A percentile compares a stretch with the other conserved stretches of the same genome.
Conservation (phyloP, 2,888 invertebrate genomes). For the Drosophila ustulata region DNA sequence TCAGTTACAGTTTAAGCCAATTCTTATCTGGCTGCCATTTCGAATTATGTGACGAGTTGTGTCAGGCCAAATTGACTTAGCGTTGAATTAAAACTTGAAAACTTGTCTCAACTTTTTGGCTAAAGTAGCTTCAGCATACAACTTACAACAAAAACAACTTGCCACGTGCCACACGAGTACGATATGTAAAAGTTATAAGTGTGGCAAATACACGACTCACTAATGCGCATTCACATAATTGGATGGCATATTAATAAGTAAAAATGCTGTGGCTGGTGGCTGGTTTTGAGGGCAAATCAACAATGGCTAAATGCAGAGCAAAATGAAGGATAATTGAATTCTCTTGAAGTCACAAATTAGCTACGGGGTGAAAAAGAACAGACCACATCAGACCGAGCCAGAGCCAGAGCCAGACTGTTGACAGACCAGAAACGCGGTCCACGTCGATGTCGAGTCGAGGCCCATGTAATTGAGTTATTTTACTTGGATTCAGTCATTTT, state of each 20-base stretch:
- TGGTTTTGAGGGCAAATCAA: conserved; percentile 28
- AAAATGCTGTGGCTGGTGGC: background rate
- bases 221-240: conserved; percentile 1
- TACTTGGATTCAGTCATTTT: conserved; percentile 64
- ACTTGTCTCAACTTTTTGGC: conserved; percentile 54
- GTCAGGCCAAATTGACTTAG: conserved; percentile 49
- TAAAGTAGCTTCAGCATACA: conserved; percentile 10
- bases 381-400: conserved; percentile 2
- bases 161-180: conserved; percentile 46
- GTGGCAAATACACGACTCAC: conserved; percentile 2
- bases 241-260: conserved; percentile 13
- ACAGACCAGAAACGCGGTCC: conserved; percentile 23
- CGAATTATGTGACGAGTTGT: conserved; percentile 37
- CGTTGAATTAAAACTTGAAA: conserved; percentile 50
- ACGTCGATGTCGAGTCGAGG: background rate
- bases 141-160: background rate
- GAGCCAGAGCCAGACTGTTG: conserved; percentile 9
- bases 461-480: conserved; percentile 75
- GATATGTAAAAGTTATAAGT: conserved; percentile 3
- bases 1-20: conserved; percentile 35
- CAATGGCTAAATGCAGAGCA: conserved; percentile 22
- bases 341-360: conserved; percentile 44
- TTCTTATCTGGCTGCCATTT: conserved; percentile 31
- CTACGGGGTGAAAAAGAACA: background rate
- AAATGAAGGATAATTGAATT: conserved; percentile 39